Conservation (phyloP, 2,113 vertebrate genomes). For the Illadopsis cleaveri region DNA sequence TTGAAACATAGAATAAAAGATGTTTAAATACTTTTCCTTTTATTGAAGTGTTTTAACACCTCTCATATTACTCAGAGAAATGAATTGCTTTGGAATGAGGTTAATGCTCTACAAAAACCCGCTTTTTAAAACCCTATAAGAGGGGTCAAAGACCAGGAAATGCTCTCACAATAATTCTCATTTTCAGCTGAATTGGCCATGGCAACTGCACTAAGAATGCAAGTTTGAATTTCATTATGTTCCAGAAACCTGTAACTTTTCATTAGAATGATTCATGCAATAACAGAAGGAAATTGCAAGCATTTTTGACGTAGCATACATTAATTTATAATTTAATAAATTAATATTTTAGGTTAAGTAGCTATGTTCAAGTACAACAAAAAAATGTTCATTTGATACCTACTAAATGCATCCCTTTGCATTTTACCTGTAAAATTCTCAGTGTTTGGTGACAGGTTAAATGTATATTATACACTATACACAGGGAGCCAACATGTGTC, state of each 20-base stretch:
- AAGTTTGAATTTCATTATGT: slow-evolving; percentile 75
- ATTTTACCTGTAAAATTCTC: slow-evolving; percentile 68
- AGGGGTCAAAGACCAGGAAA: slow-evolving; percentile 78
- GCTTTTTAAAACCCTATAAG: slow-evolving; percentile 72
- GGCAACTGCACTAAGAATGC: slow-evolving; percentile 69
- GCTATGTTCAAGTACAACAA: slow-evolving; percentile 55
- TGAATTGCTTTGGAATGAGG: slow-evolving; percentile 63
- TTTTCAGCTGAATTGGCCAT: slow-evolving; percentile 75
- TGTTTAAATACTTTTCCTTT: slow-evolving; percentile 65
- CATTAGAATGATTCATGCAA: slow-evolving; percentile 68
- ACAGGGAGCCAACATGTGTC: slow-evolving; percentile 54
- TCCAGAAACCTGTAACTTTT: slow-evolving; percentile 75
- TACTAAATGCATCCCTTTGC: slow-evolving; percentile 59
- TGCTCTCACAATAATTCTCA: slow-evolving; percentile 72
- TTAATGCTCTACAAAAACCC: slow-evolving; percentile 66
- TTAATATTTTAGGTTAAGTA: slow-evolving; percentile 63
- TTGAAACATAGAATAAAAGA: slow-evolving; percentile 57
- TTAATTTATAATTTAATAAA: slow-evolving; percentile 74
- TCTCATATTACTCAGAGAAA: slow-evolving; percentile 65
- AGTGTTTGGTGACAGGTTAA: slow-evolving; percentile 74
- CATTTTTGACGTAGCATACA: slow-evolving; percentile 60
- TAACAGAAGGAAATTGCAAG: slow-evolving; percentile 61
- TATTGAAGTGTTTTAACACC: slow-evolving; percentile 64
- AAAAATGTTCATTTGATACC: slow-evolving; percentile 46
- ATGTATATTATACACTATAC: slow-evolving; percentile 60